Evolutionary conservation across 2,797 vertebrate genomes (phyloP), one percentile per base, ranked within the genome.

Genomic region (Cetoscarus ocellatus): DNA sequence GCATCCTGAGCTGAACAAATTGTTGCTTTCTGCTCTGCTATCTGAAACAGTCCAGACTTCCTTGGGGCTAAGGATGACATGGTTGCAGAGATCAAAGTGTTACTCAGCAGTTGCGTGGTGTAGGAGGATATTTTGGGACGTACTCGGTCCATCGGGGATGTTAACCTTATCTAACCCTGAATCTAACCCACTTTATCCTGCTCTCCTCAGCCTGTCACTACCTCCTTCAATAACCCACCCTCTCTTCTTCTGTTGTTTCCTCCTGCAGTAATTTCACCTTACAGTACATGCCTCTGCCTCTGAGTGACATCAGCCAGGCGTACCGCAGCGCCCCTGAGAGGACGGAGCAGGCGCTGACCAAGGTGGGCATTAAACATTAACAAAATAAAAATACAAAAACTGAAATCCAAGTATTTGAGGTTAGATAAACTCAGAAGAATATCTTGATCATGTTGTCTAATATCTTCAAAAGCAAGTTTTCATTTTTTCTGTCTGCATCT

Each of bases 221-320:
- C 70, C 67, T 70, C 61, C 59, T 74, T 35, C 47, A 70, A 51
- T 86, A 79, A 86, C 58, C 54, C 39, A 7, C 50, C 50, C 80
- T 61, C 57, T 49, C 60, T 65, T 67, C 52, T 54, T 73, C 73
- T 73, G 50, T 55, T 63, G 42, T 75, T 70, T 60, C 58, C 9
- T 75, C 55, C 79, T 64, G 67, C 89, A 97, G 97, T 92, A 98
- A 98, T 90, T 96, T 96, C 91, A 97, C 95, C 2, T 89, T 98
- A 86, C 96, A 96, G 74, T 97, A 96, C 92, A 97, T 98, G 97
- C 96, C 96, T 78, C 94, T 97, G 43, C 96, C 96, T 3, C 92
- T 98, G 76, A 95, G 96, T 8, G 97, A 98, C 91, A 96, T 97
- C 93, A 96, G 95, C 52, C 95, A 97, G 73, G 95, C 97, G 0